Base-by-base conservation (phyloP, 2,888 invertebrate species). In the Acheta domesticus region DNA sequence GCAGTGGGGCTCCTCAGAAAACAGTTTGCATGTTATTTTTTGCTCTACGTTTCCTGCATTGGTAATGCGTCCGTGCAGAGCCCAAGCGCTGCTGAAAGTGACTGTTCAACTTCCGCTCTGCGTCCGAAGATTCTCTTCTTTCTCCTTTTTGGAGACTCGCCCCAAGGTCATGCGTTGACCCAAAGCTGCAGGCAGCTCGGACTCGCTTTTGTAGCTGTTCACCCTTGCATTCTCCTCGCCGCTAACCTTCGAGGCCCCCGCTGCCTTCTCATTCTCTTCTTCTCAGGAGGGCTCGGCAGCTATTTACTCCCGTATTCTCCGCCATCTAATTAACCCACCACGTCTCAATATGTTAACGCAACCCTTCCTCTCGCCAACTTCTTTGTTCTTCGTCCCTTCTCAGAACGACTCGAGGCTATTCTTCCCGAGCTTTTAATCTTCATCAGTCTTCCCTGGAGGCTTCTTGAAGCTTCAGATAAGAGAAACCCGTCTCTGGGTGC, bases 261-360 rank as follows among this genome's bases (percentile, higher is more conserved):
- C n/a, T 5, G 14, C 62, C 62, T 62, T 8, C 14, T 62, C 62
- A 62, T 62, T n/a, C 62, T 12, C 62, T 36, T 36, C 36, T 36
- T 36, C 36, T 36, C 36, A 8, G 36, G 36, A 62, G 62, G n/a
- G 16, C 62, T 62, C 62, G 62, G n/a, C 62, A 62, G 62, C 62
- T 62, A n/a, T 62, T 62, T 62, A 62, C 62, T 62, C 14, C 62
- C 62, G 14, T 62, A 62, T 62, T 62, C n/a, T n/a, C 62, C 14
- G n/a, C 16, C 62, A 14, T 62, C 62, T 62, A 62, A 62, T 62
- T 62, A 62, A 62, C 16, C 62, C 12, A n/a, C 16, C 62, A 62
- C n/a, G 62, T 62, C 62, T 62, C 62, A 62, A 62, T 62, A 62
- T 62, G 62, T 62, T 62, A 62, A 19, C n/a, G 62, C n/a, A 62